Evolutionary conservation across 2,797 vertebrate genomes (phyloP), one percentile per base, ranked within the genome.

Genomic region (Orestias chungarensis): DNA sequence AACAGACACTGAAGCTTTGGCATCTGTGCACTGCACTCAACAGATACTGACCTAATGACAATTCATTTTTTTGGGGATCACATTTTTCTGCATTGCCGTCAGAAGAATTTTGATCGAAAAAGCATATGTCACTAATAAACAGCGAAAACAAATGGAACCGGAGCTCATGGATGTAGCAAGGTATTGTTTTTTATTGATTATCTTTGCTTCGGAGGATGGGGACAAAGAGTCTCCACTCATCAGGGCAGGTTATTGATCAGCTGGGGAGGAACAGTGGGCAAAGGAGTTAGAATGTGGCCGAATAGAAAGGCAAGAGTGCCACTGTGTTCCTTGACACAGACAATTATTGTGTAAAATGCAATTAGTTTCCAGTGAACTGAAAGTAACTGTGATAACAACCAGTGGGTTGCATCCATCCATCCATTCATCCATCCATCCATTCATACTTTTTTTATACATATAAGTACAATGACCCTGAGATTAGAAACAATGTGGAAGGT

Each of bases 171-270:
- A 93, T 91, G 87, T 79, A 91, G 82, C 93, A 93, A 85, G 87
- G 93, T 95, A 95, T 95, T 92, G 86, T 95, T 95, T 59, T 86
- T 92, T 95, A 95, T 95, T 93, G 95, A 96, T 97, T 96, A 94
- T 92, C 88, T 82, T 84, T 90, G 85, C 78, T 85, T 86, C 79
- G 89, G 79, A 72, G 92, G 86, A 87, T 89, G 84, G 88, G 91
- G 95, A 94, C 88, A 91, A 61, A 78, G 87, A 80, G 80, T 87
- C 92, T 93, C 89, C 86, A 86, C 91, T 95, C 94, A 92, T 92
- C 88, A 90, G 91, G 89, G 78, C 46, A 72, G 65, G 73, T 82
- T 90, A 91, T 92, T 75, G 85, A 91, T 88, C 85, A 71, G 83
- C 44, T 20, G 76, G 44, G 78, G 70, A 64, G 64, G 73, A 71